A percentile compares a stretch with the other conserved stretches of the same genome.
Evolutionary conservation across 1,140 invertebrate species (phyloP).

Genomic region (Xylocopa sonorina): DNA sequence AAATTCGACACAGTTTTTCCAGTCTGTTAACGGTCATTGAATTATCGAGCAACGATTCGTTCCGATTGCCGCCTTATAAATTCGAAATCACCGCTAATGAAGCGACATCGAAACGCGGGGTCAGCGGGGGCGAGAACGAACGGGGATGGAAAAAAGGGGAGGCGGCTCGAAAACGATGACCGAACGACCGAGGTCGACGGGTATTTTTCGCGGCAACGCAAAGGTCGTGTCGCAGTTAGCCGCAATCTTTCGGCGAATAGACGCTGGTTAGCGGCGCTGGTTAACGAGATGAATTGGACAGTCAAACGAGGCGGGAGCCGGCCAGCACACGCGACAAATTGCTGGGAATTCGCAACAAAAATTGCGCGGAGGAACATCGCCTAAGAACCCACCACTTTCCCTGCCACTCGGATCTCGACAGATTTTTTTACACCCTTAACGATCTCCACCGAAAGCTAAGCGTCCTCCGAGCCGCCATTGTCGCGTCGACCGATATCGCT

Average conservation of each 20-base stretch:
- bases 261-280: neutral
- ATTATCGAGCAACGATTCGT: constrained; percentile 22
- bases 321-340: neutral
- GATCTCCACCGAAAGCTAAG: no score
- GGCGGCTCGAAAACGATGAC: neutral
- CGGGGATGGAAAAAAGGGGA: neutral
- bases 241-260: constrained; percentile 33
- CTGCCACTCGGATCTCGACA: no score
- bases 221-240: constrained; percentile 30
- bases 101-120: neutral
- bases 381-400: no score
- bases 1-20: constrained; percentile 29
- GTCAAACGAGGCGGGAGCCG: constrained; percentile 28
- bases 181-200: neutral
- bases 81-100: constrained; percentile 30
- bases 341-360: constrained; percentile 13
- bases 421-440: neutral
- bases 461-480: no score
- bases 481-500: no score
- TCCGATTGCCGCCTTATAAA: constrained; percentile 8
- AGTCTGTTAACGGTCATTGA: constrained; percentile 5
- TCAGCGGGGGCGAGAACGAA: no score
- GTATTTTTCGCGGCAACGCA: constrained; percentile 32
- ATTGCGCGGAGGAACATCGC: no score
- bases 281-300: constrained; percentile 50